Base-by-base conservation (phyloP, 2,797 vertebrate genomes). In the Thripadectes ignobilis region DNA sequence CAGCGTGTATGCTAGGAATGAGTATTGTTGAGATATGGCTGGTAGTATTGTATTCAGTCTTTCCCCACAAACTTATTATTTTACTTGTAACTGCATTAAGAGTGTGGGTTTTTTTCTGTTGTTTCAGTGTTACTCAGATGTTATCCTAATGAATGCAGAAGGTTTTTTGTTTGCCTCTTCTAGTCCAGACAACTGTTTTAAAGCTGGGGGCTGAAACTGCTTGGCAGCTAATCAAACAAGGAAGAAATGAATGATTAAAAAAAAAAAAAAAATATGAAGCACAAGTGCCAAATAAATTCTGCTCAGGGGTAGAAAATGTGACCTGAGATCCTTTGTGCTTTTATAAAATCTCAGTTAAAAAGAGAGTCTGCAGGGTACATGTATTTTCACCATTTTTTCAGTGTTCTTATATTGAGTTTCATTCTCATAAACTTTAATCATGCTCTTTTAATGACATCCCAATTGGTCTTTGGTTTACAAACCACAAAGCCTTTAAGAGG, bases 151-250 rank as follows among this genome's bases (percentile, higher is more conserved):
- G 34, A 82, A 78, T 46, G 46, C 32, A 77, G 61, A 89, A 26
- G 19, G 18, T 6, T 85, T 65, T 89, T 68, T 85, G 29, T 84
- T 95, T 91, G 55, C 20, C 73, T 92, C 0, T 74, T 94, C 80
- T 58, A 92, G 86, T 91, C 67, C 57, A 85, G 75, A 61, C 59
- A 93, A 67, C 86, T 74, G 15, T 82, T 92, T 49, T 87, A 92
- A 87, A 88, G 68, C 59, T 92, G 49, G 30, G 34, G 6, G 8
- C 55, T 93, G 74, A 94, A 92, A 79, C 38, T 67, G 48, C 59
- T 92, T 95, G 94, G 92, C 94, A 92, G 57, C 19, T 91, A 93
- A 89, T 87, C 80, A 97, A 79, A 90, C 39, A 93, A 71, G 52
- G n/a, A 69, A 90, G 61, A 97, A 90, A 88, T 73, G 21, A 57